A percentile compares a stretch with the other conserved stretches of the same genome.
phyloP scores from a whole-genome alignment of 2,797 vertebrate species.

The Rhynchonycteris naso region DNA sequence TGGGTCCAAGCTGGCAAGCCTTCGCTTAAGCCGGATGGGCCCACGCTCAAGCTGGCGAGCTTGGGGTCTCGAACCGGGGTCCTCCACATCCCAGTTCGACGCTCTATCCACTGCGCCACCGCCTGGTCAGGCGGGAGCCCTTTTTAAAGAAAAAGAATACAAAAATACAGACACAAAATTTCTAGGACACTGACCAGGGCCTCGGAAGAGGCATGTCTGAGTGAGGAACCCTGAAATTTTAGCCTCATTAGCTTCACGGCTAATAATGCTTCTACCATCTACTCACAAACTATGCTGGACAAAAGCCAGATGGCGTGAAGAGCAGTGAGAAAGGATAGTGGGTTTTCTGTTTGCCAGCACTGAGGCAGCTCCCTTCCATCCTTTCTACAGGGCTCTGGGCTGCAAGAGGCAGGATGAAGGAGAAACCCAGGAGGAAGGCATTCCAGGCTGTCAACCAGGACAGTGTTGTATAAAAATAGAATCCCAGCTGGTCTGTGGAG shows the following conservation, averaged over 20 bases:
- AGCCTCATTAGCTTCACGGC: background rate
- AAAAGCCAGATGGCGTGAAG: background rate
- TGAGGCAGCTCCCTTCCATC: background rate
- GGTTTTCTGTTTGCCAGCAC: conserved; percentile 25
- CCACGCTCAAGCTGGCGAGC: too few relatives aligned
- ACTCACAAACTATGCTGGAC: background rate
- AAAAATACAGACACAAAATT: conserved; percentile 28
- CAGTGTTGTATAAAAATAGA: conserved; percentile 76
- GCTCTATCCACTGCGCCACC: too few relatives aligned
- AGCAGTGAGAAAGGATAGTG: background rate
- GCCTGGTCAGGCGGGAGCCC: too few relatives aligned
- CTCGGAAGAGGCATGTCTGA: background rate
- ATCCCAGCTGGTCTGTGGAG: conserved; percentile 66
- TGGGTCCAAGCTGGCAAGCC: too few relatives aligned
- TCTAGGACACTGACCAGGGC: background rate
- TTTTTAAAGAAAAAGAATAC: background rate
- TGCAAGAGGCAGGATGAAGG: conserved; percentile 61
- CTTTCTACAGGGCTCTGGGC: conserved; percentile 42
- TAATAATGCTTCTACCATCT: background rate
- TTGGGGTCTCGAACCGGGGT: too few relatives aligned
- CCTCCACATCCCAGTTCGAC: too few relatives aligned
- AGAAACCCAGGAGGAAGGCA: conserved; percentile 64
- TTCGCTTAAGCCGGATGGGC: too few relatives aligned
- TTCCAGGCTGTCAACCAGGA: conserved; percentile 75
- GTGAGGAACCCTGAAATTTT: conserved; percentile 9